phyloP scores from a whole-genome alignment of 2,113 vertebrate genomes.

The Furnarius figulus region DNA sequence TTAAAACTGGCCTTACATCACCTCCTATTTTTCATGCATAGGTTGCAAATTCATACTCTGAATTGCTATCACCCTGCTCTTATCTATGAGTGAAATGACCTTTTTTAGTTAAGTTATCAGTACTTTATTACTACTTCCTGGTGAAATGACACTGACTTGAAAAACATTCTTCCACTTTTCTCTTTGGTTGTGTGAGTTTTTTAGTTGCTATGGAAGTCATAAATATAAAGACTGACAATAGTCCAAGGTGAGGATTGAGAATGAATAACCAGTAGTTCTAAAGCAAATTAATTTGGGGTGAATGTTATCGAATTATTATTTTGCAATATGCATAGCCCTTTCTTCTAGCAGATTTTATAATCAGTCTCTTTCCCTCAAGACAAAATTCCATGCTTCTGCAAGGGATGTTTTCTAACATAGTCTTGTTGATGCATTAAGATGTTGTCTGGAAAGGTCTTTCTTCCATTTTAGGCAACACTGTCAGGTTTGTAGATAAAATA shows the following conservation, averaged over 20 bases:
- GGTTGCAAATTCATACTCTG: background rate
- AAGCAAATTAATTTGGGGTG: background rate
- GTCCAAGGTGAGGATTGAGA: background rate
- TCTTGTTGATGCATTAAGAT: background rate
- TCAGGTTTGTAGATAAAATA: conserved; percentile 1
- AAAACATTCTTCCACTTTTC: background rate
- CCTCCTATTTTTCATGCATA: background rate
- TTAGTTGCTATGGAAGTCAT: background rate
- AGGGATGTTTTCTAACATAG: background rate
- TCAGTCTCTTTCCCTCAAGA: background rate
- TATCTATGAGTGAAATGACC: background rate
- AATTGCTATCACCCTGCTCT: background rate
- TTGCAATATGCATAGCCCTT: background rate
- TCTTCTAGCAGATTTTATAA: background rate
- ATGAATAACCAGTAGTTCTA: background rate
- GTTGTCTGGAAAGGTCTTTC: too few species aligned
- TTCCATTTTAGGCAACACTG: too few species aligned
- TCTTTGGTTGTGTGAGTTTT: background rate
- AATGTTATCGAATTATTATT: background rate
- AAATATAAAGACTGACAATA: background rate
- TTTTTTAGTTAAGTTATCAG: background rate
- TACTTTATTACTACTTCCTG: background rate
- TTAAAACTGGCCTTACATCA: background rate
- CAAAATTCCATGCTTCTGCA: background rate
- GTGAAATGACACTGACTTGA: background rate